Evolutionary conservation across 2,113 vertebrate species (phyloP).

Genomic region (Oenanthe melanoleuca): DNA sequence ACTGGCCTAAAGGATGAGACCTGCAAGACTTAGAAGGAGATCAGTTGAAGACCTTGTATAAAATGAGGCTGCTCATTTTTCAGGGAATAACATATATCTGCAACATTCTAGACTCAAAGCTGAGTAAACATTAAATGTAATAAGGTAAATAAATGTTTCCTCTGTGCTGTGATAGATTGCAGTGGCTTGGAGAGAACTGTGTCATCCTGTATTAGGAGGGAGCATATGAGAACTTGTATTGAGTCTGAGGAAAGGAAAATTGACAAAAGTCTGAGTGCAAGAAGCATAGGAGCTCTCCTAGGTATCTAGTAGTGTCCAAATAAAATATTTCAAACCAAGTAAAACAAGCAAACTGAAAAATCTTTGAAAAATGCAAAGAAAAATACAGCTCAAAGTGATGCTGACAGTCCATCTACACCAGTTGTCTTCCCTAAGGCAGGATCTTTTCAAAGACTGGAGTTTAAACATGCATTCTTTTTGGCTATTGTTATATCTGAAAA

Average conservation of each 20-base stretch:
- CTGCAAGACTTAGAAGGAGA: not conserved
- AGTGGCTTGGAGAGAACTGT: not conserved
- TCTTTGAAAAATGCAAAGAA: not conserved
- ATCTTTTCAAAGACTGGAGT: not conserved
- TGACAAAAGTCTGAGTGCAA: not conserved
- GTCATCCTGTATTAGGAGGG: not conserved
- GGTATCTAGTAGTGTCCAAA: not conserved
- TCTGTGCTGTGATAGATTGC: not conserved
- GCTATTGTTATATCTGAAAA: not conserved
- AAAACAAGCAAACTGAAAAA: not conserved
- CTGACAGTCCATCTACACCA: not conserved
- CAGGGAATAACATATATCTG: not conserved
- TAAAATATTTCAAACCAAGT: not conserved
- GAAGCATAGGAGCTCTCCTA: not conserved
- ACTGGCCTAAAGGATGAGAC: not conserved
- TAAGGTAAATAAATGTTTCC: not conserved
- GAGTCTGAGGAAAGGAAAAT: not conserved
- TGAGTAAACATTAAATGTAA: not conserved
- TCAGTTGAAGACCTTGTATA: not conserved
- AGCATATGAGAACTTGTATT: not conserved
- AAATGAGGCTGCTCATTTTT: not conserved
- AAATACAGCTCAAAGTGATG: not conserved
- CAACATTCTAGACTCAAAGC: not conserved
- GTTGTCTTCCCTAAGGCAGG: not conserved
- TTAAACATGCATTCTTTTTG: not conserved